These are phyloP conservation scores for Callopanchax toddi DNA, from an alignment of 2,113 vertebrate genomes.

Conservation along the genomic window DNA sequence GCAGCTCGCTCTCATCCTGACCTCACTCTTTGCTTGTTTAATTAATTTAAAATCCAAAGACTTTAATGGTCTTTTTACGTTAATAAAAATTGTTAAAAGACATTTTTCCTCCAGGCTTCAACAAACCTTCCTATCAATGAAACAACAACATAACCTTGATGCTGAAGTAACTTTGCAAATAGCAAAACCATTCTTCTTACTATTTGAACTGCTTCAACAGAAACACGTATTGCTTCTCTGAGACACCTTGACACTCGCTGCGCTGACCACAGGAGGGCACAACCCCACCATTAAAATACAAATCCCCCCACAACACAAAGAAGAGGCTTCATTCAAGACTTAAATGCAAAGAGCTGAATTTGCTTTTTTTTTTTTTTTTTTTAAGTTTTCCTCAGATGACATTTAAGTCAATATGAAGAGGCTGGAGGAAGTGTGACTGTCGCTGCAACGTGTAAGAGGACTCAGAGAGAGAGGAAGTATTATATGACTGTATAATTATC, in stretches of 20 bases:
- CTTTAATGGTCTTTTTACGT: background rate
- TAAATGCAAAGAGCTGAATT: constrained; percentile 45
- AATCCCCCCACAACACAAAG: constrained; percentile 11
- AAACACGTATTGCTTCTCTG: constrained; percentile 29
- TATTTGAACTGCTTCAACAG: constrained; percentile 21
- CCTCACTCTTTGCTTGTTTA: too few relatives aligned
- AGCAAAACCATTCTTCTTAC: too few relatives aligned
- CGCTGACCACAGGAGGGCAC: constrained; percentile 80
- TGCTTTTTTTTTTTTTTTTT: constrained; percentile 5
- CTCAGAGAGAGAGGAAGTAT: constrained; percentile 62
- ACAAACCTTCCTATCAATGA: too few relatives aligned
- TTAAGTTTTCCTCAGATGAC: constrained; percentile 21
- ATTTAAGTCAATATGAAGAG: constrained; percentile 46
- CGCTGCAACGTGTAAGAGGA: constrained; percentile 40
- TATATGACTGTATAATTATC: constrained; percentile 67
- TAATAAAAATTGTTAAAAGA: too few relatives aligned
- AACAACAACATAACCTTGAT: too few relatives aligned
- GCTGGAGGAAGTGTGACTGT: constrained; percentile 42
- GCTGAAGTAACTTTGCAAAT: too few relatives aligned
- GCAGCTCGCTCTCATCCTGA: too few relatives aligned
- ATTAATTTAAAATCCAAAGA: too few relatives aligned
- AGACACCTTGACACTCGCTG: constrained; percentile 51
- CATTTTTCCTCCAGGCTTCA: too few relatives aligned
- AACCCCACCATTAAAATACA: constrained; percentile 71
- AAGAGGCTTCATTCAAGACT: constrained; percentile 33